phyloP scores from a whole-genome alignment of 2,113 vertebrate species.

The Butorides virescens region DNA sequence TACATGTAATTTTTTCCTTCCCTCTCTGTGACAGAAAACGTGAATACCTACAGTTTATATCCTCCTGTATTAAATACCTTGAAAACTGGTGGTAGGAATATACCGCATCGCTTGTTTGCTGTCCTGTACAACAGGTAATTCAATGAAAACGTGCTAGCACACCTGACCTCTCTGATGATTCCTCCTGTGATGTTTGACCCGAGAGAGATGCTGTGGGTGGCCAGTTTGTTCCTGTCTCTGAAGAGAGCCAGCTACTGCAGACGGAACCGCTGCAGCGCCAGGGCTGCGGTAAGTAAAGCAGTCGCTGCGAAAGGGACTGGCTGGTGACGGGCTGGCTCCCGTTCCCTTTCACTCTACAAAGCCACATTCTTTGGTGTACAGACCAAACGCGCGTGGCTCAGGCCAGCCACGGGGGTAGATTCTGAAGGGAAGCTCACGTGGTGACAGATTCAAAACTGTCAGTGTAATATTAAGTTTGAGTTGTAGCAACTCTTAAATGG shows the following conservation, averaged over 20 bases:
- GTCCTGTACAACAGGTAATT: background rate
- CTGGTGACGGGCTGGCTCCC: background rate
- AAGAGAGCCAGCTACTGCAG: background rate
- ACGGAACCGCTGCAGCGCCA: background rate
- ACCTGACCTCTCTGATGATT: no score
- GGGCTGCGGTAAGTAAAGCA: no score
- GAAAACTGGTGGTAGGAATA: background rate
- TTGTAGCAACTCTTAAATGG: background rate
- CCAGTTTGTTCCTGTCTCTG: background rate
- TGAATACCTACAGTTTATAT: background rate
- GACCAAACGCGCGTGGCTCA: background rate
- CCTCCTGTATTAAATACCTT: background rate
- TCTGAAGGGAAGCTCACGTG: rapidly evolving
- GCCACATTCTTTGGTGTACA: background rate
- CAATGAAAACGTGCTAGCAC: background rate
- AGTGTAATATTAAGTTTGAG: background rate
- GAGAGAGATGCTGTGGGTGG: background rate
- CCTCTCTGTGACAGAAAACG: background rate
- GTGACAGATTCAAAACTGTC: background rate
- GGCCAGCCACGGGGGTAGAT: background rate
- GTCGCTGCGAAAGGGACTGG: background rate
- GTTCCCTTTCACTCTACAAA: no score
- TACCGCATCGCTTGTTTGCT: background rate
- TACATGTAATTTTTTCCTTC: rapidly evolving
- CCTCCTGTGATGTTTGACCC: no score